Evolutionary conservation across 1,140 invertebrate species (phyloP).

Genomic region (Ridgeia piscesae): DNA sequence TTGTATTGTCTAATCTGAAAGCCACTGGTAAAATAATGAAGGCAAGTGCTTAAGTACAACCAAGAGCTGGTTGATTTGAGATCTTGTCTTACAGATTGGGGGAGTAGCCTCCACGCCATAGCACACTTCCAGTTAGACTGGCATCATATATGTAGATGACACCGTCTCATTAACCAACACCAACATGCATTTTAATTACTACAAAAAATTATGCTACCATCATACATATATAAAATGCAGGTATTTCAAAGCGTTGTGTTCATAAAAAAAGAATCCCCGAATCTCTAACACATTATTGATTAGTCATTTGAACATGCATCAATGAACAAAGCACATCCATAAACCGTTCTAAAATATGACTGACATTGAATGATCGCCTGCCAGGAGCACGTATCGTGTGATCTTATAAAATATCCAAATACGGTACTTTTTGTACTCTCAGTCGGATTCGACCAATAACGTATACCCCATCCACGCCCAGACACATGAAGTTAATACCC

Average conservation of each 20-base stretch:
- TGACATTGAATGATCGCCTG: not conserved
- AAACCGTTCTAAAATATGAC: not conserved
- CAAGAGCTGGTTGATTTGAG: not conserved
- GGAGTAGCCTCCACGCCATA: not conserved
- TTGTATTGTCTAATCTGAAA: not conserved
- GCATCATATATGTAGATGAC: not conserved
- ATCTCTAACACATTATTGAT: not conserved
- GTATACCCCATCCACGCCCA: not conserved
- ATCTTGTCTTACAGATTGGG: not conserved
- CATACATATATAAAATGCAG: not conserved
- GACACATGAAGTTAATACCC: not conserved
- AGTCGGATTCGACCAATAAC: not conserved
- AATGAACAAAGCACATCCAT: not conserved
- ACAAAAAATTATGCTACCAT: not conserved
- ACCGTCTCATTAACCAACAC: not conserved
- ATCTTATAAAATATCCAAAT: not conserved
- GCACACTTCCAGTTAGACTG: not conserved
- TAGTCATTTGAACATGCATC: not conserved
- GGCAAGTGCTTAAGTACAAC: not conserved
- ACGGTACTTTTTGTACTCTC: not conserved
- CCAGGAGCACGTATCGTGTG: not conserved
- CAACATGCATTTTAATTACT: not conserved
- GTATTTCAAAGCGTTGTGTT: not conserved
- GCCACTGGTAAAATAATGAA: not conserved
- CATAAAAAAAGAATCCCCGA: not conserved